These are phyloP conservation scores for Eumacrocentrus americanus DNA, from an alignment of 2,888 invertebrate genomes.

Conservation along the genomic window DNA sequence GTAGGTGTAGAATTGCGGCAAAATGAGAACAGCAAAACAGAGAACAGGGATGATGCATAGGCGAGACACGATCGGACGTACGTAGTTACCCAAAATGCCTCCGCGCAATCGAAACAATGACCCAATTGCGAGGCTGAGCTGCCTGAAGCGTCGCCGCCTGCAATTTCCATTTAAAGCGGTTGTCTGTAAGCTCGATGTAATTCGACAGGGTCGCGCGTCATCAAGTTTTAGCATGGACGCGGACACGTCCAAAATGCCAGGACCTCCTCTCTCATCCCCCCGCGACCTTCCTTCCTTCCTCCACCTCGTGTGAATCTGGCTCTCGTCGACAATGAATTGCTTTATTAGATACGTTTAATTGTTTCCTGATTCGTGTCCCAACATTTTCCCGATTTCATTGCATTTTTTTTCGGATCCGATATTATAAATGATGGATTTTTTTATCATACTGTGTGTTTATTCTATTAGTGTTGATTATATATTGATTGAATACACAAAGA, in stretches of 20 bases:
- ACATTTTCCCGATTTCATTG: too few species aligned
- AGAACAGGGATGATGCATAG: slow-evolving; percentile 4
- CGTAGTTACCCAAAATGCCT: slow-evolving; percentile 43
- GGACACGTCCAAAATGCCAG: slow-evolving; percentile 16
- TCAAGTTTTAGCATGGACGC: slow-evolving; percentile 32
- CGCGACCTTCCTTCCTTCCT: not conserved
- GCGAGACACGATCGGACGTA: slow-evolving; percentile 13
- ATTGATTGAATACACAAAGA: too few species aligned
- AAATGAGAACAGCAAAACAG: slow-evolving; percentile 4
- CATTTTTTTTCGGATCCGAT: too few species aligned
- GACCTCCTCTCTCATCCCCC: not conserved
- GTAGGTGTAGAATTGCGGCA: not conserved
- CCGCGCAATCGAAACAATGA: slow-evolving; percentile 51
- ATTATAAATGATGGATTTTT: too few species aligned
- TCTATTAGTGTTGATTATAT: too few species aligned
- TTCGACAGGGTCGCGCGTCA: slow-evolving; percentile 41
- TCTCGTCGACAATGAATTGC: slow-evolving; percentile 5
- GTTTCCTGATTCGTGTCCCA: too few species aligned
- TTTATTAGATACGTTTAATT: too few species aligned
- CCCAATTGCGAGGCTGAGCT: slow-evolving; percentile 50
- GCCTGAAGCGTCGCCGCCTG: slow-evolving; percentile 34
- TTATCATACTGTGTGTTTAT: too few species aligned
- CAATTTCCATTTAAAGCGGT: slow-evolving; percentile 54
- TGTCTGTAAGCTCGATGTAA: slow-evolving; percentile 51
- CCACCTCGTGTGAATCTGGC: too few species aligned